Evolutionary conservation across 2,888 invertebrate genomes (phyloP).

Genomic region (Leptopilina syphax): DNA sequence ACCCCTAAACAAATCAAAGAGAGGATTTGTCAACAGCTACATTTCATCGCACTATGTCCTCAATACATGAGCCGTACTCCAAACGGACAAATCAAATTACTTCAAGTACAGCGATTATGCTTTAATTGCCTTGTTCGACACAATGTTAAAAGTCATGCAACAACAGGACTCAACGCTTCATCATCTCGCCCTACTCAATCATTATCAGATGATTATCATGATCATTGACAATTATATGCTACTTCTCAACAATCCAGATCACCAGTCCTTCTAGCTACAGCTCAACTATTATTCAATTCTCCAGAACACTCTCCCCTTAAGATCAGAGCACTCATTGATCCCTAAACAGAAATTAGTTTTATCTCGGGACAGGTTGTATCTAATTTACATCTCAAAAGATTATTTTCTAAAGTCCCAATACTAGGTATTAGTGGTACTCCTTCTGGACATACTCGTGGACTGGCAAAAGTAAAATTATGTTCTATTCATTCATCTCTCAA

Average conservation of each 20-base stretch:
- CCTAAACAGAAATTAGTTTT: not conserved
- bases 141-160: not conserved
- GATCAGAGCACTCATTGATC: not conserved
- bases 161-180: not conserved
- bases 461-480: not conserved
- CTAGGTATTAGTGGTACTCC: not conserved
- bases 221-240: not conserved
- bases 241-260: not conserved
- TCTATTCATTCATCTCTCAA: not conserved
- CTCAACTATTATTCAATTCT: not conserved
- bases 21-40: not conserved
- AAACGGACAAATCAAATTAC: not conserved
- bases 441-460: not conserved
- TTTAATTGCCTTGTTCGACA: not conserved
- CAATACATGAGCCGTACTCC: not conserved
- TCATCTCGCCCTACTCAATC: not conserved
- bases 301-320: not conserved
- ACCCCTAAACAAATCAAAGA: not conserved
- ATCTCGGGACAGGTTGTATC: not conserved
- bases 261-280: not conserved
- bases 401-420: not conserved
- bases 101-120: not conserved
- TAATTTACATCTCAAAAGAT: not conserved
- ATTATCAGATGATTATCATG: not conserved
- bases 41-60: not conserved